phyloP scores from a whole-genome alignment of 2,888 invertebrate species.

The Aelia acuminata region DNA sequence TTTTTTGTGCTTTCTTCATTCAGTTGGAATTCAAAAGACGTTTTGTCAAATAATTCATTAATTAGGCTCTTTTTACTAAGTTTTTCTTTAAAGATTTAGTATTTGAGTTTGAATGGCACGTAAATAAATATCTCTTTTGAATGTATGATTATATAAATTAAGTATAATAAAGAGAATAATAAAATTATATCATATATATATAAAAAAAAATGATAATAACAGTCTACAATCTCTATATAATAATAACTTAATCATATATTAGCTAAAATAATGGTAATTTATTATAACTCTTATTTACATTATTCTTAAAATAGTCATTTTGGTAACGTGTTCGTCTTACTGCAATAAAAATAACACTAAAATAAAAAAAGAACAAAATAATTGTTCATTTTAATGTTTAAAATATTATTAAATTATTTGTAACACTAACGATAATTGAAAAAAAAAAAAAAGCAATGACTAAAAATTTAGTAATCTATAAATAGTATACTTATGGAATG shows the following conservation, averaged over 20 bases:
- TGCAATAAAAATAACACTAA: background rate
- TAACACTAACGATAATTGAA: background rate
- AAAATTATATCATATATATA: background rate
- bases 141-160: background rate
- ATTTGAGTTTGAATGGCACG: background rate
- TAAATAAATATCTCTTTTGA: background rate
- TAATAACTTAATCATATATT: background rate
- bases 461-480: background rate
- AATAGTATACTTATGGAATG: background rate
- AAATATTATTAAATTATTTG: background rate
- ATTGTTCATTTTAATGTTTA: background rate
- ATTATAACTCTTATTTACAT: conserved; percentile 24
- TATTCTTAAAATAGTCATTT: conserved; percentile 35
- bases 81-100: background rate
- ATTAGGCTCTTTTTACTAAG: background rate
- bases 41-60: background rate
- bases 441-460: background rate
- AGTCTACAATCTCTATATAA: conserved; percentile 40
- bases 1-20: background rate
- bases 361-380: background rate
- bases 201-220: conserved; percentile 34
- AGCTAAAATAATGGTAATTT: background rate
- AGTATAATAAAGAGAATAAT: background rate
- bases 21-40: background rate
- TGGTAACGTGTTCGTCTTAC: conserved; percentile 15